Evolutionary conservation across 2,888 invertebrate genomes (phyloP).

Genomic region (Melangyna quadrimaculata): DNA sequence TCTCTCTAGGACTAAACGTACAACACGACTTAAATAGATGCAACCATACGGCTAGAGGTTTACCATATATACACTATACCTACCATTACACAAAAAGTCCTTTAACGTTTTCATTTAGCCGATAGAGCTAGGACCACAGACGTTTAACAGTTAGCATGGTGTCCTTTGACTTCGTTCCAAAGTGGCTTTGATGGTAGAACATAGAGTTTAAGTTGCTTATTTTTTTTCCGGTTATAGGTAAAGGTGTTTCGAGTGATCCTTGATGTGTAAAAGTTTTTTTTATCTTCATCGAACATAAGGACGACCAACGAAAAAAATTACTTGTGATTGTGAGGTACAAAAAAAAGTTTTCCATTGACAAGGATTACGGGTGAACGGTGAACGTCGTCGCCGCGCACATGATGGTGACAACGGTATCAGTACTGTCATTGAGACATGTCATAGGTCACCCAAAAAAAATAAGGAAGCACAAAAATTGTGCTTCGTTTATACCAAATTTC

Average conservation of each 20-base stretch:
- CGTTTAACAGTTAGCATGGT: slow-evolving; percentile 57
- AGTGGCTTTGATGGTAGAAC: slow-evolving; percentile 34
- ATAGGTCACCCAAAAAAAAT: slow-evolving; percentile 32
- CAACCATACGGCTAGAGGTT: not conserved
- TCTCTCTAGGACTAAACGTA: slow-evolving; percentile 1
- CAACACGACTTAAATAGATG: not conserved
- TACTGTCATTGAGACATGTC: slow-evolving; percentile 39
- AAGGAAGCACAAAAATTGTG: not conserved
- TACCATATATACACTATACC: not conserved
- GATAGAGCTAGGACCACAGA: slow-evolving; percentile 55
- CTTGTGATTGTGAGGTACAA: slow-evolving; percentile 5
- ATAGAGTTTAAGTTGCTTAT: not conserved
- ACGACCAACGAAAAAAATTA: slow-evolving; percentile 35
- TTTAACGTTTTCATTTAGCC: slow-evolving; percentile 60
- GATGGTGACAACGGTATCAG: slow-evolving; percentile 24
- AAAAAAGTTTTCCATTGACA: slow-evolving; percentile 43
- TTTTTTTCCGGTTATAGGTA: slow-evolving; percentile 28
- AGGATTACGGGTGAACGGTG: not conserved
- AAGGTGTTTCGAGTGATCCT: slow-evolving; percentile 56
- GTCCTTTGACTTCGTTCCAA: slow-evolving; percentile 36
- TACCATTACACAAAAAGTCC: not conserved
- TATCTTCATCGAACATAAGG: slow-evolving; percentile 13
- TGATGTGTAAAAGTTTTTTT: slow-evolving; percentile 45
- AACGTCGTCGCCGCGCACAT: not conserved
- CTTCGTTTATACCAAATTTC: not conserved